phyloP scores from a whole-genome alignment of 1,140 invertebrate genomes.

The Drosophila seguyi region DNA sequence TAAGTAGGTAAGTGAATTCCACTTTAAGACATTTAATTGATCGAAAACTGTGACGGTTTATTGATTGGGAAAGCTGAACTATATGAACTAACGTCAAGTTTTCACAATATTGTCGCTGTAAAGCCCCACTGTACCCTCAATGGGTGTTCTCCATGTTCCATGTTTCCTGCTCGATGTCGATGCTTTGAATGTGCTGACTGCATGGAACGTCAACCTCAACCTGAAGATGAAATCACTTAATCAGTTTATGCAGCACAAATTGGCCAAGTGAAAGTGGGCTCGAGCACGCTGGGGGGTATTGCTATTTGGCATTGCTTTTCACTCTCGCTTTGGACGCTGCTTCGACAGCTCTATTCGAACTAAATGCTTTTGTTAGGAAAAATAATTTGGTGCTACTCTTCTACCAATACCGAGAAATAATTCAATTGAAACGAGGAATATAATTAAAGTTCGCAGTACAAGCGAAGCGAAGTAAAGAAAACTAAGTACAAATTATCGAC shows the following conservation, averaged over 20 bases:
- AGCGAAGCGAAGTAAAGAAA: not conserved
- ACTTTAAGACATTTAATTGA: not conserved
- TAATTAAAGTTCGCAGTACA: not conserved
- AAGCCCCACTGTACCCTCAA: constrained; percentile 17
- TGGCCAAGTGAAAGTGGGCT: constrained; percentile 12
- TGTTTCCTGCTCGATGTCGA: constrained; percentile 5
- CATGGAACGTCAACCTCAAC: constrained; percentile 19
- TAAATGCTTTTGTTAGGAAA: constrained; percentile 63
- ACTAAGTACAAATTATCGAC: not conserved
- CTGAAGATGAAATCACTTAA: constrained; percentile 67
- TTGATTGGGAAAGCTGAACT: not conserved
- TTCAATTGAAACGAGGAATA: not conserved
- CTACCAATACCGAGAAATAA: not conserved
- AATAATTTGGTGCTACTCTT: constrained; percentile 53
- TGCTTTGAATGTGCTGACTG: constrained; percentile 9
- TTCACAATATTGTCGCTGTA: not conserved
- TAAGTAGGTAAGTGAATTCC: not conserved
- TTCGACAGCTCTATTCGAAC: constrained; percentile 47
- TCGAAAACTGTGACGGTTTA: not conserved
- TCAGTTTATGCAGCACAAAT: constrained; percentile 61
- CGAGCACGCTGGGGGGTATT: constrained; percentile 8
- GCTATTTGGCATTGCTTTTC: constrained; percentile 17
- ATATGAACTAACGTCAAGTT: not conserved
- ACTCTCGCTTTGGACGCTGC: constrained; percentile 7
- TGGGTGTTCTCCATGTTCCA: constrained; percentile 4